These are phyloP conservation scores for Creontiades dilutus DNA, from an alignment of 2,888 invertebrate species.

Conservation along the genomic window DNA sequence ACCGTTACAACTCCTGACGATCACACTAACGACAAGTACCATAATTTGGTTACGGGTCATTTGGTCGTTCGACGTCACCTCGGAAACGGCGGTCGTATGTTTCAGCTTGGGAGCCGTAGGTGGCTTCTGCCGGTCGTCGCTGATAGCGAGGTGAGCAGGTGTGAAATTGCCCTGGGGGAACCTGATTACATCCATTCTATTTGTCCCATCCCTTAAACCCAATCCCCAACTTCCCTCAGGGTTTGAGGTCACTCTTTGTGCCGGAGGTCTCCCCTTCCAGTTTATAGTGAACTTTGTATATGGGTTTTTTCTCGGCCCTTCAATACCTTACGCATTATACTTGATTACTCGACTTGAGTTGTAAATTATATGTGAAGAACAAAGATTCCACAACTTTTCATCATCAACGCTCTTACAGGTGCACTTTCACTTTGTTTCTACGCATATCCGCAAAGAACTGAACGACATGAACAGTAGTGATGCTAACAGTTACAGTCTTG, in stretches of 20 bases:
- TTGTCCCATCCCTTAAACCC: slow-evolving; percentile 16
- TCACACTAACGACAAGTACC: no score
- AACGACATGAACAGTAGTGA: no score
- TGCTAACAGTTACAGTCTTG: no score
- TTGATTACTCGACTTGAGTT: no score
- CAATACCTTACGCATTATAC: no score
- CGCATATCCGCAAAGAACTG: no score
- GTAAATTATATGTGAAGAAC: no score
- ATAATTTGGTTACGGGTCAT: background rate
- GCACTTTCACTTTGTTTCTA: no score
- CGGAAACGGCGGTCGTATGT: background rate
- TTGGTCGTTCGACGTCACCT: background rate
- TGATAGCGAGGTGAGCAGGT: slow-evolving; percentile 13
- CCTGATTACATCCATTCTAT: slow-evolving; percentile 12
- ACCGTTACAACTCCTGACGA: no score
- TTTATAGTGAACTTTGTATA: background rate
- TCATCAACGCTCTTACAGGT: no score
- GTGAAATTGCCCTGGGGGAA: slow-evolving; percentile 21
- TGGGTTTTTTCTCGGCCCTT: no score
- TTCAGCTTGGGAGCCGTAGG: background rate
- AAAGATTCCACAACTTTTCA: no score
- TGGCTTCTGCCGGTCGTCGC: background rate
- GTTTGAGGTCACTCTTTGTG: background rate
- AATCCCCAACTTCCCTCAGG: background rate
- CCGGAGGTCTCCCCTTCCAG: background rate